These are phyloP conservation scores for Lophotriccus pileatus DNA, from an alignment of 2,797 vertebrate genomes.

Conservation along the genomic window DNA sequence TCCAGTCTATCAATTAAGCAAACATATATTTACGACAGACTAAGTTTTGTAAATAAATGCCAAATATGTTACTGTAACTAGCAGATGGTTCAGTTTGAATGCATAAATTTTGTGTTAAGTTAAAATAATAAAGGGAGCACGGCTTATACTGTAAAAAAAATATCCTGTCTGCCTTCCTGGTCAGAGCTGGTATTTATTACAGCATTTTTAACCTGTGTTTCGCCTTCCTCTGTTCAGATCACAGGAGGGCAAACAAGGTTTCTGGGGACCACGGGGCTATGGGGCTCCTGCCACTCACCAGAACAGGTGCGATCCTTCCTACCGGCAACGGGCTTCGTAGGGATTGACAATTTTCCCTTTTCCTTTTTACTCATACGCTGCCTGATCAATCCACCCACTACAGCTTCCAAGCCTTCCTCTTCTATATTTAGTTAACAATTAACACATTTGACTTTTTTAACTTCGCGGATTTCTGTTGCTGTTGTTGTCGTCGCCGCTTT, in stretches of 20 bases:
- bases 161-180: neutral
- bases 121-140: neutral
- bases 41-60: neutral
- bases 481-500: neutral
- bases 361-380: neutral
- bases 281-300: neutral
- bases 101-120: neutral
- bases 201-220: neutral
- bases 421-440: conserved; percentile 43
- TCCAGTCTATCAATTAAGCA: conserved; percentile 21
- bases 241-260: neutral
- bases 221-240: neutral
- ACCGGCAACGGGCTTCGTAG: neutral
- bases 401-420: neutral
- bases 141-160: neutral
- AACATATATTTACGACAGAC: neutral
- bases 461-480: neutral
- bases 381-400: conserved; percentile 1
- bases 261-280: neutral
- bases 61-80: conserved; percentile 12
- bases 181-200: neutral
- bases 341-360: neutral
- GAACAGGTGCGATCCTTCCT: neutral
- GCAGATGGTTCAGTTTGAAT: neutral
- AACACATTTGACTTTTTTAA: conserved; percentile 13